Conservation (phyloP, 2,113 vertebrate genomes). For the Dromiciops gliroides region DNA sequence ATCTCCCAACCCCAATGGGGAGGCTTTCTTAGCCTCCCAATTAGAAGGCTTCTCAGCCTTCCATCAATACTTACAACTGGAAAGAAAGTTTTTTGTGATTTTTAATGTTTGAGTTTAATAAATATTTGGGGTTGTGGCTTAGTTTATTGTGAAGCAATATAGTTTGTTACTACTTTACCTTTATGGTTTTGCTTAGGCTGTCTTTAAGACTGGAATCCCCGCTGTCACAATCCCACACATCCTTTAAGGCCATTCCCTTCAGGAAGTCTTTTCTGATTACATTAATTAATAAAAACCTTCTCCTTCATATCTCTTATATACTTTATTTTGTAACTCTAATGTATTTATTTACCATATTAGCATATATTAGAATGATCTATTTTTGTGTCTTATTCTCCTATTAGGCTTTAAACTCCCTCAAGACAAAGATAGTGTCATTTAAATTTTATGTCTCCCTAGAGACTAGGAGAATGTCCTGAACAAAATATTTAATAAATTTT, state of each 20-base stretch:
- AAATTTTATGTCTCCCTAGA: not conserved
- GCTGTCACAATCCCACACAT: not conserved
- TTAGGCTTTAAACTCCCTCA: not conserved
- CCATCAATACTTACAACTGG: too few relatives aligned
- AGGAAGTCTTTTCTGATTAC: not conserved
- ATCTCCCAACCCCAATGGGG: not conserved
- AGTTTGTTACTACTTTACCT: not conserved
- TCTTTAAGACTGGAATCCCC: not conserved
- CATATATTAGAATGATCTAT: not conserved
- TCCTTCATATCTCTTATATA: not conserved
- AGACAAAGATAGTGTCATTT: not conserved
- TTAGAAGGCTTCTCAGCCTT: too few relatives aligned
- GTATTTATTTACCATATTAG: not conserved
- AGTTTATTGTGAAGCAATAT: not conserved
- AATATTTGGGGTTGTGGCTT: not conserved
- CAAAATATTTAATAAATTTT: not conserved
- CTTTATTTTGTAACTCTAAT: not conserved
- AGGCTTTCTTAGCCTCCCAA: not conserved
- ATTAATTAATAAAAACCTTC: not conserved
- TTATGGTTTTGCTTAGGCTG: not conserved
- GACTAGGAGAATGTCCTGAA: not conserved
- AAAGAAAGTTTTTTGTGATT: too few relatives aligned
- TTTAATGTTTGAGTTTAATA: not conserved
- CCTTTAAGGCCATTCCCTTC: not conserved
- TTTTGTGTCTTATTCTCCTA: slow-evolving; percentile 3